Base-by-base conservation (phyloP, 2,797 vertebrate species). In the Carcharodon carcharias region DNA sequence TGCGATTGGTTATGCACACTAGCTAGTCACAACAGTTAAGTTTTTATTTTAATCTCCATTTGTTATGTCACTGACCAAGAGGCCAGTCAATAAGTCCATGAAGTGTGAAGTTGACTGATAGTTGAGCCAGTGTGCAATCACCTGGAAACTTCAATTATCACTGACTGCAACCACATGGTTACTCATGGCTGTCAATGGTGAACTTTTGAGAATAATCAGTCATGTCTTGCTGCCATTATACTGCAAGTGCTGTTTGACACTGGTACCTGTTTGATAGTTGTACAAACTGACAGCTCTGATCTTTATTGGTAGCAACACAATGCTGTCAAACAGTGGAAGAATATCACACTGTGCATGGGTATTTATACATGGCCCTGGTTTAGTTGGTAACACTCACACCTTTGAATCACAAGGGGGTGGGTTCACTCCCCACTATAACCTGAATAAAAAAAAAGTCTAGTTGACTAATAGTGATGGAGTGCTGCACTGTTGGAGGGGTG, bases 141-240 rank as follows among this genome's bases (percentile, higher is more conserved):
- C n/a, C n/a, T 93, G 61, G 61, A 65, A 93, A 93, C n/a, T 93
- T 93, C 91, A 93, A 93, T 93, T 93, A 93, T 93, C 61, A 93
- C 91, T 93, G 91, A 95, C 56, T 54, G 69, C 50, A 77, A 56
- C 67, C 94, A 77, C 35, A 50, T 95, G 69, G 67, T 56, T 71
- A 95, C 54, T 95, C 94, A 77, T 56, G 31, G 50, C 67, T 95
- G 94, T 73, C 69, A 77, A 67, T 54, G 91, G 50, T 77, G 69
- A 54, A 73, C 31, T 56, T 73, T 58, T 95, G 94, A 95, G 94
- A 77, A 54, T 31, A 95, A 56, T 71, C 94, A 77, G 67, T 73
- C 94, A 56, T 93, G 91, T 67, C 61, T 40, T 40, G 35, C 91
- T 93, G 61, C 23, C 21, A 6, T 67, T 91, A 91, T 35, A 67